Evolutionary conservation across 1,140 invertebrate species (phyloP).

Genomic region (Achatina immaculata): DNA sequence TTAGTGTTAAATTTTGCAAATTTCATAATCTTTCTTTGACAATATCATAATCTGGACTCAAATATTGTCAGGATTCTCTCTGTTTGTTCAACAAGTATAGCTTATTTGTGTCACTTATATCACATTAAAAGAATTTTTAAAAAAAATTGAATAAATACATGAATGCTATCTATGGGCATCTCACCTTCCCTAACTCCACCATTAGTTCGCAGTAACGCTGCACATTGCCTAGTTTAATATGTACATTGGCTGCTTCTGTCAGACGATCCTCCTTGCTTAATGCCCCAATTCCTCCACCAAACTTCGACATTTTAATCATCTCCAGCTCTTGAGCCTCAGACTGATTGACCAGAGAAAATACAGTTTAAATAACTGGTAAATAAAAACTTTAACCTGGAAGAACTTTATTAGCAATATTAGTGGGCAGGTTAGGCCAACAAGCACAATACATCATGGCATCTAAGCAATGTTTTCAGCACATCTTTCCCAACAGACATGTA

Average conservation of each 20-base stretch:
- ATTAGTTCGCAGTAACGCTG: slow-evolving; percentile 73
- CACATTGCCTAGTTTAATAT: slow-evolving; percentile 71
- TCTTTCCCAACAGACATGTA: background rate
- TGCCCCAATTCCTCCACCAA: slow-evolving; percentile 63
- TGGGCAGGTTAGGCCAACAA: too few species aligned
- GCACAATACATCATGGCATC: too few species aligned
- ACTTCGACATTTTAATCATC: slow-evolving; percentile 66
- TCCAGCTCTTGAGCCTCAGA: slow-evolving; percentile 71
- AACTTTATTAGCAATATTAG: too few species aligned
- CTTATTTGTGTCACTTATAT: too few species aligned
- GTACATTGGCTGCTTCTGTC: slow-evolving; percentile 64
- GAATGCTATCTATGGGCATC: background rate
- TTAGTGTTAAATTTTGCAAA: too few species aligned
- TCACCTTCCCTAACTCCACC: slow-evolving; percentile 69
- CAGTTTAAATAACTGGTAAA: background rate
- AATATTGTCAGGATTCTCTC: too few species aligned
- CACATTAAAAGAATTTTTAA: too few species aligned
- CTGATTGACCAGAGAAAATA: slow-evolving; percentile 54
- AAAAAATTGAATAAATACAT: background rate
- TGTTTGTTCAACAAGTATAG: too few species aligned
- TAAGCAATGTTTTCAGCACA: too few species aligned
- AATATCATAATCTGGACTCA: too few species aligned
- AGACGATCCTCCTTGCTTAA: slow-evolving; percentile 63
- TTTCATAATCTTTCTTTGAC: too few species aligned
- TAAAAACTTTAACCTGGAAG: too few species aligned